Base-by-base conservation (phyloP, 2,113 vertebrate genomes). In the Ondatra zibethicus region DNA sequence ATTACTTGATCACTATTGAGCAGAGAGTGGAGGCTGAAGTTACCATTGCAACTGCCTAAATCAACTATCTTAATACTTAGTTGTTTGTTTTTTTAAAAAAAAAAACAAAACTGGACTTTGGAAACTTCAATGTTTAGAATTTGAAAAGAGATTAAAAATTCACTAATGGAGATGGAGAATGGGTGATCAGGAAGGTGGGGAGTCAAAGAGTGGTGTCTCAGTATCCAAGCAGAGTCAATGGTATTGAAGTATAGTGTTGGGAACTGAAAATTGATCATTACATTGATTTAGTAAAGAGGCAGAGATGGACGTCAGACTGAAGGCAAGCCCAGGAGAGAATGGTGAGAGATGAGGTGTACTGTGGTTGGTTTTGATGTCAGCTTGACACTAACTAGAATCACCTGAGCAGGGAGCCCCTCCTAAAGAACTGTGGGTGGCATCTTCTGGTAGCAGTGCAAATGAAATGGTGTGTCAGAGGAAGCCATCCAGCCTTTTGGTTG, bases 231-330 rank as follows among this genome's bases (percentile, higher is more conserved):
- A 63, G 45, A 87, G 55, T 29, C 61, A 87, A 14, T 5, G 29
- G 29, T 47, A 42, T 87, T 72, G 25, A 70, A 95, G 77, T 45
- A 61, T 39, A 5, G 45, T 45, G 58, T 77, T 77, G n/a, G 25
- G 36, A 91, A 65, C 45, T 91, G 88, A 93, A 25, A 92, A 80
- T 52, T 91, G 84, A 77, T 78, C 29, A 14, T 80, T 94, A 70
- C 29, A 68, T 36, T 25, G 23, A 61, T 88, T 88, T 39, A 94
- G 21, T 75, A 87, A 96, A 95, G 42, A 75, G 75, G 45, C 89
- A 19, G 75, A 42, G 3, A 2, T 90, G n/a, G 61, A 90, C 39
- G 50, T 42, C 39, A 55, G 14, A 42, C 1, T 52, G 29, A 88
- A 91, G 73, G 39, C 45, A 36, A 45, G 9, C 39, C 77, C 27